These are phyloP conservation scores for Montipora foliosa DNA, from an alignment of 64 coral and sea anemone species.

Conservation along the genomic window DNA sequence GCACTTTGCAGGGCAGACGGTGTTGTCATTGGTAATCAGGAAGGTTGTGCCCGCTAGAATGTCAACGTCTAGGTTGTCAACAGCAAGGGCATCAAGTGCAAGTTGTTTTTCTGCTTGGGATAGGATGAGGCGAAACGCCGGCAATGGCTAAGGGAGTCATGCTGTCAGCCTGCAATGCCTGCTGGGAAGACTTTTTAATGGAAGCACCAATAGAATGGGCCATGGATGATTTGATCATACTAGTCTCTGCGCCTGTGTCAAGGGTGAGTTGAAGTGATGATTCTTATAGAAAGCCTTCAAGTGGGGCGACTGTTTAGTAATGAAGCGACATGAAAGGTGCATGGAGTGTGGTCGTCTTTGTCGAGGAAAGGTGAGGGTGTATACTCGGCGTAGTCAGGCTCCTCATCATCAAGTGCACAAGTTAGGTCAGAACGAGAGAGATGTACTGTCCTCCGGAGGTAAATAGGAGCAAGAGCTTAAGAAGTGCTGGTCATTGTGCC, in stretches of 20 bases:
- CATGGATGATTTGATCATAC: slow-evolving; percentile 27
- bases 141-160: neutral
- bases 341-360: neutral
- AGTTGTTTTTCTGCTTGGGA: neutral
- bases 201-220: neutral
- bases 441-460: slow-evolving; percentile 13
- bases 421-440: neutral
- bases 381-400: neutral
- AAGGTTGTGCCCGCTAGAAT: slow-evolving; percentile 49
- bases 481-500: slow-evolving; percentile 26
- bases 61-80: slow-evolving; percentile 40
- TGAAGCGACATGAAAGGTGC: neutral
- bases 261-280: slow-evolving; percentile 27
- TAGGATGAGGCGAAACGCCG: neutral
- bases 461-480: slow-evolving; percentile 14
- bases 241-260: slow-evolving; percentile 42
- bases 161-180: slow-evolving; percentile 10
- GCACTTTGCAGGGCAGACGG: slow-evolving; percentile 27
- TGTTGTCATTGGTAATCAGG: slow-evolving; percentile 39
- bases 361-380: neutral
- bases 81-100: slow-evolving; percentile 26
- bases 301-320: neutral
- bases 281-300: slow-evolving; percentile 22
- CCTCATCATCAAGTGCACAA: neutral
- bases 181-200: neutral